Evolutionary conservation across 2,888 invertebrate species (phyloP), one percentile per base, ranked within the genome.

Genomic region (Andrena bicolor): DNA sequence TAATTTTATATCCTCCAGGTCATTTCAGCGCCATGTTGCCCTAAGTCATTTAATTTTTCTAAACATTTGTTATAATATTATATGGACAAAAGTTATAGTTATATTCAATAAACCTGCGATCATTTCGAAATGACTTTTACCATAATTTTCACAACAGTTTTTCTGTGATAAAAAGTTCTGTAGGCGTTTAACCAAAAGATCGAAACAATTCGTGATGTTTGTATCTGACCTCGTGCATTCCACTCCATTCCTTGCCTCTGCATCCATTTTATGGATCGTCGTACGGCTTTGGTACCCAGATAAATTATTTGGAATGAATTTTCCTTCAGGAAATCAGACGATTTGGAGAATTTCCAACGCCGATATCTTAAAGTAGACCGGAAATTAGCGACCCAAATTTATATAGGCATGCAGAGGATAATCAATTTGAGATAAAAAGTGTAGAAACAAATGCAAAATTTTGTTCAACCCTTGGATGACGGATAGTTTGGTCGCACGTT

Each of bases 291-390:
- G 64, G 82, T 80, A 87, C 83, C 69, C 81, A 83, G 85, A 89
- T 89, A 89, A 89, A 89, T 89, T 88, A 86, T 76, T 80, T 81
- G 78, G 78, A 84, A 89, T 88, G 88, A 85, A 86, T 89, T 89
- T 85, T 82, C 77, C 73, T 76, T 63, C 61, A 79, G 78, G 82
- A 85, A 80, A 82, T 83, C 85, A 78, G 73, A 56, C 71, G 75
- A 78, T 85, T 82, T 85, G 88, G 86, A 89, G 85, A 83, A 86
- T 85, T 84, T 89, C 86, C 89, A 89, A 82, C 80, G 83, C 82
- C 86, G 88, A 89, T 89, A 88, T 83, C 80, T 74, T 56, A 35
- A 74, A 61, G 76, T 72, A 66, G 69, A 30, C 68, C 75, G 83
- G 83, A 86, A 81, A 86, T 83, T 75, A 86, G 80, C 79, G 82